Conservation (phyloP, 1,140 invertebrate genomes). For the Branchinecta lynchi region DNA sequence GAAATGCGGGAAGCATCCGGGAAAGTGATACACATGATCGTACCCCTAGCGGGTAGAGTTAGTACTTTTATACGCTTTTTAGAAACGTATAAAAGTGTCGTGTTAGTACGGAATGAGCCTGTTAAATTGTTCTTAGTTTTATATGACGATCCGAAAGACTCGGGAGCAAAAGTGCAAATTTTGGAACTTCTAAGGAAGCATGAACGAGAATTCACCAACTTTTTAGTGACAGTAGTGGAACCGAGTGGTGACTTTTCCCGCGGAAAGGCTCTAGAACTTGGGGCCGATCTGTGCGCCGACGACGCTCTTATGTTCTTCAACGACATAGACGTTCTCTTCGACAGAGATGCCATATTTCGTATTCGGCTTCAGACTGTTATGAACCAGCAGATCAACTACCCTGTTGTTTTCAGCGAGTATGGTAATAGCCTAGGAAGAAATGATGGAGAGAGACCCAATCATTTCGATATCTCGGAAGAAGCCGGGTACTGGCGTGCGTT, state of each 20-base stretch:
- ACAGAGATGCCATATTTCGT: conserved; percentile 44
- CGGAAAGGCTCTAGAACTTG: conserved; percentile 57
- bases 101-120: conserved; percentile 32
- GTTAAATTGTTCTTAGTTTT: conserved; percentile 52
- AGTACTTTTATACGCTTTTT: conserved; percentile 71
- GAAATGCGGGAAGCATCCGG: background rate
- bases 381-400: conserved; percentile 73
- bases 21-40: conserved; percentile 55
- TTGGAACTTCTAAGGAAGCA: background rate
- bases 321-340: conserved; percentile 77
- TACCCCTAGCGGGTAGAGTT: conserved; percentile 69
- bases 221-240: conserved; percentile 48
- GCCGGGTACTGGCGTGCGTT: conserved; percentile 84
- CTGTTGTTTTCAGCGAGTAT: conserved; percentile 93
- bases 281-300: conserved; percentile 34
- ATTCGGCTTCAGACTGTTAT: conserved; percentile 60
- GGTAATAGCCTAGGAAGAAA: conserved; percentile 41
- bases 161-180: background rate
- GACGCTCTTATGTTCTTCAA: conserved; percentile 66
- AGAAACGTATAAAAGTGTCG: conserved; percentile 62
- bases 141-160: conserved; percentile 39
- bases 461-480: conserved; percentile 39
- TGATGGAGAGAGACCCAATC: conserved; percentile 24
- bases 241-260: conserved; percentile 54
- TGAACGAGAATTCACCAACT: background rate